phyloP scores from a whole-genome alignment of 2,113 vertebrate species.

The Cyprinodon brontotheroides region DNA sequence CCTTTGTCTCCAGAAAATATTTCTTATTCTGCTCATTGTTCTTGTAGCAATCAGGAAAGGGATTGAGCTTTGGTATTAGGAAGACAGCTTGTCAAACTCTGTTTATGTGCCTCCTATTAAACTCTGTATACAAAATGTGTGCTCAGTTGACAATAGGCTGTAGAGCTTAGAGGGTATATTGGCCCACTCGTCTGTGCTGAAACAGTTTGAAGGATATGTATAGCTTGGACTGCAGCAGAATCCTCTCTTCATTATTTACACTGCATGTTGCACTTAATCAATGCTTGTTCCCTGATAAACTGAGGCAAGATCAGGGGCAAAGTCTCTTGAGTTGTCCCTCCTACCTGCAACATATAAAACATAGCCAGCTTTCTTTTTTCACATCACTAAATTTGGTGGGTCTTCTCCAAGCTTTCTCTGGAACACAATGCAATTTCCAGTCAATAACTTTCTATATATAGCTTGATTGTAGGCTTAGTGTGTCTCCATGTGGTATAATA shows the following conservation, averaged over 20 bases:
- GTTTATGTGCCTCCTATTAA: too few species aligned
- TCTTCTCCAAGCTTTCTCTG: constrained; percentile 11
- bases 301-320: constrained; percentile 9
- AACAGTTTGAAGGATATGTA: too few species aligned
- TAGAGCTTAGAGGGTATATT: too few species aligned
- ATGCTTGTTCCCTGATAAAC: constrained; percentile 31
- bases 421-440: constrained; percentile 43
- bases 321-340: constrained; percentile 4
- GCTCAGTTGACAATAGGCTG: too few species aligned
- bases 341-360: constrained; percentile 20
- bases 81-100: too few species aligned
- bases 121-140: too few species aligned
- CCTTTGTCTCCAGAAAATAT: too few species aligned
- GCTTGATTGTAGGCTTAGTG: constrained; percentile 28
- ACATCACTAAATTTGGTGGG: constrained; percentile 17
- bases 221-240: neutral
- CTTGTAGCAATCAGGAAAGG: too few species aligned
- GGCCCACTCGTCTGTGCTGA: too few species aligned
- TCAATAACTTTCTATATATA: constrained; percentile 48
- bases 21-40: too few species aligned
- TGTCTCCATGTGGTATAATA: constrained; percentile 49
- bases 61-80: too few species aligned
- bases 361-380: constrained; percentile 24
- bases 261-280: constrained; percentile 1
- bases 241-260: constrained; percentile 30